Evolutionary conservation across 2,888 invertebrate genomes (phyloP).

Genomic region (Arctia plantaginis): DNA sequence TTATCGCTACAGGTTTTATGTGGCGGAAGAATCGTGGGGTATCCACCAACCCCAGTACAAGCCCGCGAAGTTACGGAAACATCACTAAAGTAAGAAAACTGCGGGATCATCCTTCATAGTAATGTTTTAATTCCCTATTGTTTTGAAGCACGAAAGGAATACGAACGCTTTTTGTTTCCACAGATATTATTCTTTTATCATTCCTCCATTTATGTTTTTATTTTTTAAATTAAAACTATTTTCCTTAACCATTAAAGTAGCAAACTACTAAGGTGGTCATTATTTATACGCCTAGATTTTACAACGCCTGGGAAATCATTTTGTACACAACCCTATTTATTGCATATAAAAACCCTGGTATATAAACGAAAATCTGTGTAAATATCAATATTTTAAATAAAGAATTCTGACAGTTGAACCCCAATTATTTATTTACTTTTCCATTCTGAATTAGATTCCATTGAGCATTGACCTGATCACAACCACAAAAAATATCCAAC

Average conservation of each 20-base stretch:
- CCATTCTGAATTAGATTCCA: no score
- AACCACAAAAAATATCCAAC: neutral
- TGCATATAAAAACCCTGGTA: neutral
- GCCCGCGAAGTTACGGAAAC: slow-evolving; percentile 58
- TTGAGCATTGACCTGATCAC: no score
- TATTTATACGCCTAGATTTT: neutral
- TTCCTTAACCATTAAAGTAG: neutral
- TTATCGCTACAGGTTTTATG: slow-evolving; percentile 81
- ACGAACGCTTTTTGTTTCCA: slow-evolving; percentile 12
- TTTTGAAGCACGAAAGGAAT: slow-evolving; percentile 26
- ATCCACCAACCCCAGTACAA: slow-evolving; percentile 32
- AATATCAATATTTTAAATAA: neutral
- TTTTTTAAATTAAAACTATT: neutral
- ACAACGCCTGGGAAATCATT: neutral
- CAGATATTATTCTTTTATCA: neutral
- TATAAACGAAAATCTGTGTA: neutral
- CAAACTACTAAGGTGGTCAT: neutral
- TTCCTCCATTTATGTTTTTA: neutral
- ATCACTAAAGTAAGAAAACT: slow-evolving; percentile 44
- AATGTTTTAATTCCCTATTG: slow-evolving; percentile 37
- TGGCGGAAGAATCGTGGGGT: slow-evolving; percentile 73
- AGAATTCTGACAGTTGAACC: neutral
- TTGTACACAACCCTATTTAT: neutral
- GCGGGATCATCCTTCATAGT: slow-evolving; percentile 40
- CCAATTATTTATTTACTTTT: neutral